phyloP scores from a whole-genome alignment of 2,888 invertebrate species.

The Acleris literana region DNA sequence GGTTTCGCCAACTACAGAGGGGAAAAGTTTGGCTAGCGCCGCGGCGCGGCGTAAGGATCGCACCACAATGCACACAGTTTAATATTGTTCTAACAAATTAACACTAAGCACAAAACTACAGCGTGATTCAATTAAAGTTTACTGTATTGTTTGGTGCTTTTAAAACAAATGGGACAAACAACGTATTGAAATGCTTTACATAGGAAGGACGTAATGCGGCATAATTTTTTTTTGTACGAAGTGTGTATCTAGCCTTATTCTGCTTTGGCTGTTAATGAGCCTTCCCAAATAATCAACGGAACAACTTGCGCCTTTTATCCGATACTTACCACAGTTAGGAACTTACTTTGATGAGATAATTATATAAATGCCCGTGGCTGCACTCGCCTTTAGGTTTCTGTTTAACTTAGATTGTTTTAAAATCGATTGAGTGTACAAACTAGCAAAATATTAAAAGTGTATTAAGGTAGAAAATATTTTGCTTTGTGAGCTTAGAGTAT shows the following conservation, averaged over 20 bases:
- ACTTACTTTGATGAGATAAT: constrained; percentile 34
- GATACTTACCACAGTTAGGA: constrained; percentile 46
- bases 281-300: constrained; percentile 49
- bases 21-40: constrained; percentile 40
- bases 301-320: constrained; percentile 51
- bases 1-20: constrained; percentile 41
- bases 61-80: constrained; percentile 31
- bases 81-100: constrained; percentile 18
- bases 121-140: no score
- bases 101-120: constrained; percentile 30
- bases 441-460: no score
- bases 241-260: constrained; percentile 43
- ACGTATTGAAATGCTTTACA: no score
- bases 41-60: constrained; percentile 39
- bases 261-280: constrained; percentile 47
- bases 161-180: no score
- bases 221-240: constrained; percentile 25
- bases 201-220: no score
- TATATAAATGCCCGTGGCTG: constrained; percentile 1
- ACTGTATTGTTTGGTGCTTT: no score
- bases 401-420: not conserved
- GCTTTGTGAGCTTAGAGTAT: no score
- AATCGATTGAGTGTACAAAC: not conserved
- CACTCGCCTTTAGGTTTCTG: not conserved
- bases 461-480: no score